phyloP scores from a whole-genome alignment of 2,113 vertebrate genomes.

The Stomatorhinus ivindoensis region DNA sequence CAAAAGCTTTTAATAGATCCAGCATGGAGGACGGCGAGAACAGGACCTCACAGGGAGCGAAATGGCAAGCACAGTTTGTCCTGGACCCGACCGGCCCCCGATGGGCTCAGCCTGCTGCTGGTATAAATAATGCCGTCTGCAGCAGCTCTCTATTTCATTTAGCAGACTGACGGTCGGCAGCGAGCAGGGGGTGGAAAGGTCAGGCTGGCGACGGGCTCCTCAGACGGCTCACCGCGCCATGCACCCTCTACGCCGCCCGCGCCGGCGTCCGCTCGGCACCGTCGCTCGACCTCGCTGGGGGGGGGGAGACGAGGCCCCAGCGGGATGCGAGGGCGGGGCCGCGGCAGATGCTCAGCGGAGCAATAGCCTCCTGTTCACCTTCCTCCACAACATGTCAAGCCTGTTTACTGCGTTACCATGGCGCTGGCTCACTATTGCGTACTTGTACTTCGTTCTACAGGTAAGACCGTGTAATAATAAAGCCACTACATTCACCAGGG shows the following conservation, averaged over 20 bases:
- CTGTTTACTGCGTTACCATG: background rate
- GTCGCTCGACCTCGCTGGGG: background rate
- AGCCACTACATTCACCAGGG: no score
- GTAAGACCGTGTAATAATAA: no score
- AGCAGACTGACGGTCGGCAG: background rate
- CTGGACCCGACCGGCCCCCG: background rate
- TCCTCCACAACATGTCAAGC: background rate
- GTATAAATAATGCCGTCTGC: background rate
- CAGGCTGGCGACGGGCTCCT: background rate
- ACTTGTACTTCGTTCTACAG: background rate
- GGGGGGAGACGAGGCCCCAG: background rate
- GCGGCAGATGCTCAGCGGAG: background rate
- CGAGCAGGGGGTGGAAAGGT: background rate
- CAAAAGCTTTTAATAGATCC: background rate
- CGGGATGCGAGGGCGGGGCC: background rate
- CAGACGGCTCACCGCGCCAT: background rate
- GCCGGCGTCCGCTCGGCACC: background rate
- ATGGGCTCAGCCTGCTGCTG: background rate
- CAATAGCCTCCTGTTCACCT: background rate
- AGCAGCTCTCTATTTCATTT: conserved; percentile 5
- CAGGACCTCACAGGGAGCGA: background rate
- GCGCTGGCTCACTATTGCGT: background rate
- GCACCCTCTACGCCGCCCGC: background rate
- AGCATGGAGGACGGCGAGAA: background rate
- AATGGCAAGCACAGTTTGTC: background rate